Base-by-base conservation (phyloP, 1,140 invertebrate species). In the Neodiprion fabricii region DNA sequence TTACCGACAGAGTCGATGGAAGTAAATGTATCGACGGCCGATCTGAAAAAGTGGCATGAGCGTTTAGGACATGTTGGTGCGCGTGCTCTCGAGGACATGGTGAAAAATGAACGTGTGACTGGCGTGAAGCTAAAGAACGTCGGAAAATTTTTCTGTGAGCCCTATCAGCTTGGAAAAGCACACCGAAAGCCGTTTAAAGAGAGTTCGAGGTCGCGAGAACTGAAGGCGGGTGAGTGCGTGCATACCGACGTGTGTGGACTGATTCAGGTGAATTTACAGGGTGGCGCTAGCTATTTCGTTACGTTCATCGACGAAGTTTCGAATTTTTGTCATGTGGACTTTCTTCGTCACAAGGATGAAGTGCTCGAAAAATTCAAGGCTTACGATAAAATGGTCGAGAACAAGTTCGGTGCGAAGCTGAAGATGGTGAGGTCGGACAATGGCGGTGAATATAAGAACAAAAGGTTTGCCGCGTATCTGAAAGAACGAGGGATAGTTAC, bases 251-350 rank as follows among this genome's bases (percentile, higher is more conserved):
- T 89, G 1, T 86, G 83, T 74, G 88, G 89, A 23, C 87, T 85
- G 12, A 86, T 90, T 84, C 79, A 84, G 14, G 73, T 79, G 8
- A 70, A 17, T 23, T 86, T 84, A 7, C 65, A 84, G 48, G 84
- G 85, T 49, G 82, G 81, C 14, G 80, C 81, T 8, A 73, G 71
- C 10, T 90, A 88, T 75, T 84, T 87, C 49, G 47, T 88, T 1
- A 86, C 89, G 0, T 87, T 90, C 49, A 88, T 86, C 5, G 88
- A 90, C 79, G 87, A 90, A 40, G 85, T 69, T 70, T 80, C 84
- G 8, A 77, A 84, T 61, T 87, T 86, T 79, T 81, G 83, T 74
- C 82, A 79, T 74, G 80, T 87, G n/a, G 83, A 85, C 72, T 79
- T 89, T 69, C 69, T 90, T n/a, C 84, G 83, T 65, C 78, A 80